Base-by-base conservation (phyloP, 35 echinoderm and acorn worm genomes). In the Diadema setosum region DNA sequence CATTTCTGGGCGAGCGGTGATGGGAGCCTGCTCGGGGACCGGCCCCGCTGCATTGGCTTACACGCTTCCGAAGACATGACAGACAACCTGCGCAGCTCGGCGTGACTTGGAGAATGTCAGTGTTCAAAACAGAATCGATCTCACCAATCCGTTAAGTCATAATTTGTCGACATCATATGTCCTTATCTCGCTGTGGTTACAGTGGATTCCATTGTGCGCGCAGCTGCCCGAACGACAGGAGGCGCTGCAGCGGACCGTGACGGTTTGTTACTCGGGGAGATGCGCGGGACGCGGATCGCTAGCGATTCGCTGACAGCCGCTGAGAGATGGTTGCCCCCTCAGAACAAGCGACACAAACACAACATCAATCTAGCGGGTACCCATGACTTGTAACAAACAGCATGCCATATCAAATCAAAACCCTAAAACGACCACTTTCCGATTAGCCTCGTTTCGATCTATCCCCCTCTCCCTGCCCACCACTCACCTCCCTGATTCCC, bases 121-220 rank as follows among this genome's bases (percentile, higher is more conserved):
- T 78, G 73, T 78, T 33, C 73, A 78, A 78, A 78, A 78, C 73
- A 78, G 73, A 78, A 78, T 78, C 40, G 73, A 78, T 78, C 39
- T 78, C 73, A 78, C 35, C 73, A 78, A 78, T 39, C 73, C 73
- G 40, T 78, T 33, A 78, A 78, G 73, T 78, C 73, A 78, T 78
- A 78, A 78, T 78, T 78, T 78, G 73, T 78, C 73, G 73, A 78
- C 33, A 78, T 78, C 73, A 78, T 41, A 78, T 41, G 27, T 78
- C 25, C 44, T 78, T 30, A 41, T 67, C 37, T 65, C 29, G 29
- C 29, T 67, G 37, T 5, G 63, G 37, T 25, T 35, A 78, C 73
- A 78, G 73, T 42, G 37, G 73, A 78, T 44, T 78, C 3, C 73
- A 42, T 78, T 78, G 73, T 78, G 34, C 73, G 73, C 16, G 73